These are phyloP conservation scores for Urocyon cinereoargenteus DNA, from an alignment of 2,797 vertebrate species.

Conservation along the genomic window DNA sequence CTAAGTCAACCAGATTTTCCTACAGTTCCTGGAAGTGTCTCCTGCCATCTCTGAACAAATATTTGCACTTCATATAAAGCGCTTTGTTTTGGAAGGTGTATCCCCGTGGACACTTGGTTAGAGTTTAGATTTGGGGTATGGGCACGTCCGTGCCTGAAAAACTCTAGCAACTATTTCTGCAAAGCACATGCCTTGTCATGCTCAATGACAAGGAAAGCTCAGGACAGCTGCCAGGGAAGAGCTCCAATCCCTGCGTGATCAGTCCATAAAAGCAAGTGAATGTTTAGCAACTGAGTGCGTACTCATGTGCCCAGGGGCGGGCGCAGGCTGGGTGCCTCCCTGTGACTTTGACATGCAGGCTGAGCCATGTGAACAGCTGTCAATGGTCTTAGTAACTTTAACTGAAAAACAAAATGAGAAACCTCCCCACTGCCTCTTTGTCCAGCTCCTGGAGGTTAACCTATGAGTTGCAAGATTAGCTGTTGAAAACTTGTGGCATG, in stretches of 20 bases:
- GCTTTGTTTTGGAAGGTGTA: neutral
- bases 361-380: neutral
- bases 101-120: neutral
- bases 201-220: neutral
- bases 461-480: neutral
- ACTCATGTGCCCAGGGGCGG: fast-evolving
- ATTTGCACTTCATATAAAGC: conserved; percentile 13
- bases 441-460: neutral
- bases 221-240: fast-evolving
- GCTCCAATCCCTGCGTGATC: neutral
- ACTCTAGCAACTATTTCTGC: neutral
- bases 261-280: neutral
- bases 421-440: neutral
- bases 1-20: neutral
- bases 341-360: neutral
- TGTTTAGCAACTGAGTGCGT: fast-evolving
- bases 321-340: fast-evolving
- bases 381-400: neutral
- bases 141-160: neutral
- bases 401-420: neutral
- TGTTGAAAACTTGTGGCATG: neutral
- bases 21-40: neutral
- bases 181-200: neutral
- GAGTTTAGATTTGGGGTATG: neutral
- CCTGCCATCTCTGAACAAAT: conserved; percentile 39